Evolutionary conservation across 1,140 invertebrate genomes (phyloP).

Genomic region (Bombus superbus): DNA sequence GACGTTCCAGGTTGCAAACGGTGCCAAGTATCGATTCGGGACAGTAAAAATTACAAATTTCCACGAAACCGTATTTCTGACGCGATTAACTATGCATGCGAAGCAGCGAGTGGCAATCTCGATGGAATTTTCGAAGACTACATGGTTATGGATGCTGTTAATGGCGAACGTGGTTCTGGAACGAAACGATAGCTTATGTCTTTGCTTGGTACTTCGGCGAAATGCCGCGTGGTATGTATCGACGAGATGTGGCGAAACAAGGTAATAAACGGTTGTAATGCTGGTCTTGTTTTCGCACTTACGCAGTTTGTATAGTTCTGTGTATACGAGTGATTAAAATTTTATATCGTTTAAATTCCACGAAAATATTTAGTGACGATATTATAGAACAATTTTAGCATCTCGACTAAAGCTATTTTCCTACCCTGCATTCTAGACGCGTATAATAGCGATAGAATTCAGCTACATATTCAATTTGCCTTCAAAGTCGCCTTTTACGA

Average conservation of each 20-base stretch:
- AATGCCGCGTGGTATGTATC: neutral
- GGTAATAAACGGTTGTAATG: no score
- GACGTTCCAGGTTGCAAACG: neutral
- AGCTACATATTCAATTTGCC: neutral
- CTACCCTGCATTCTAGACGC: no score
- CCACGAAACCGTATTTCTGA: neutral
- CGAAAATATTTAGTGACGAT: no score
- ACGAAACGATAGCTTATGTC: constrained; percentile 17
- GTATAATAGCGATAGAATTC: neutral
- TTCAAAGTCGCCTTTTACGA: neutral
- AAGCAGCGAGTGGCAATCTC: neutral
- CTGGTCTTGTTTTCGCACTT: neutral
- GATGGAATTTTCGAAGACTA: constrained; percentile 9
- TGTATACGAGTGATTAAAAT: neutral
- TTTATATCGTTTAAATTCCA: no score
- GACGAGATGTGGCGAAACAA: neutral
- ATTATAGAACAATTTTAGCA: no score
- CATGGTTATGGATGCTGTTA: constrained; percentile 1
- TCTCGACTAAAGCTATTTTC: no score
- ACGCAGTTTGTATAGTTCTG: no score
- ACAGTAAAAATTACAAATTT: neutral
- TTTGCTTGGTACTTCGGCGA: neutral
- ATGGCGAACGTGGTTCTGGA: constrained; percentile 15
- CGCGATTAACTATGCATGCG: constrained; percentile 7
- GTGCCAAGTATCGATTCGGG: neutral